phyloP scores from a whole-genome alignment of 2,888 invertebrate species.

The Eueremaeus valkanovi region DNA sequence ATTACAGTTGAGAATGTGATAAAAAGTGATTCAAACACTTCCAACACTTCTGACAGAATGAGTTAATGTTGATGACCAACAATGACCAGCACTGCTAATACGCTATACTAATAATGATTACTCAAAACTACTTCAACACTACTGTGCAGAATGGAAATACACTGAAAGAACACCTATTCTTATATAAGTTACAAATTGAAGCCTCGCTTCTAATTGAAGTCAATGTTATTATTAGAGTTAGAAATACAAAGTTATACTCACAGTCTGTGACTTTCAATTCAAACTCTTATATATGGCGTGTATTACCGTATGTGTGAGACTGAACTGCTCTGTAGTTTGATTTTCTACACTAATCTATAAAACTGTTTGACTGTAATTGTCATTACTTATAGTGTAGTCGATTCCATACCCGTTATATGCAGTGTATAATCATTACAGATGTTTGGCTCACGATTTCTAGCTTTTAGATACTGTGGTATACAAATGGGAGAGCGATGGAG shows the following conservation, averaged over 20 bases:
- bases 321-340: background rate
- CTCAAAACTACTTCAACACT: background rate
- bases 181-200: background rate
- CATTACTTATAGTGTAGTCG: background rate
- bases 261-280: too few species aligned
- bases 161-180: background rate
- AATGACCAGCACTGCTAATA: background rate
- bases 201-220: background rate
- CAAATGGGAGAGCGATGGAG: background rate
- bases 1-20: background rate
- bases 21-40: background rate
- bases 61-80: background rate
- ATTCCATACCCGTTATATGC: too few species aligned
- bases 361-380: background rate
- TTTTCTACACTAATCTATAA: background rate
- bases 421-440: slow-evolving; percentile 18
- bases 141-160: too few species aligned
- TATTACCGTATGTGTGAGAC: too few species aligned
- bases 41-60: background rate
- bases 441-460: slow-evolving; percentile 5
- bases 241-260: too few species aligned
- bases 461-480: background rate
- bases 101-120: background rate
- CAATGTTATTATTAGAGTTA: too few species aligned
- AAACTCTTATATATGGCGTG: too few species aligned